These are phyloP conservation scores for Yasuhikotakia modesta DNA, from an alignment of 2,797 vertebrate species.

Conservation along the genomic window DNA sequence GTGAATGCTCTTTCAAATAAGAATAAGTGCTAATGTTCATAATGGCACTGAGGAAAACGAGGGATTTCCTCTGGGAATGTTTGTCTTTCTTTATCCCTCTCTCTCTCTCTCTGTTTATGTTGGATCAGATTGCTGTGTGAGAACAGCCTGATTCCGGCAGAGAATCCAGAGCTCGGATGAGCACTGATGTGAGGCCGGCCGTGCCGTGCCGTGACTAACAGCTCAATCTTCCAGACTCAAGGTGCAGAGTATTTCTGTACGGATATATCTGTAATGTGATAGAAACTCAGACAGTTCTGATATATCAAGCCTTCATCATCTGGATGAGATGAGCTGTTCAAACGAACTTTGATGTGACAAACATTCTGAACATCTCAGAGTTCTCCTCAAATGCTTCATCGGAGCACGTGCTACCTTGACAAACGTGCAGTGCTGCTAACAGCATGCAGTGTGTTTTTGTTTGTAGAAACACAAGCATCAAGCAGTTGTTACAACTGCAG, in stretches of 20 bases:
- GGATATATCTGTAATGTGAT: conserved; percentile 30
- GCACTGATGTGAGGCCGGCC: conserved; percentile 47
- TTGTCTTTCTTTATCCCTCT: conserved; percentile 29
- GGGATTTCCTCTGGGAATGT: conserved; percentile 40
- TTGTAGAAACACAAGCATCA: not conserved
- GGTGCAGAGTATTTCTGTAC: conserved; percentile 31
- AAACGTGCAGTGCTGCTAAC: not conserved
- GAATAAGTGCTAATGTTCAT: too few relatives aligned
- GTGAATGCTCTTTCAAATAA: conserved; percentile 7
- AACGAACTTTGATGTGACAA: conserved; percentile 44
- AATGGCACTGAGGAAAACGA: conserved; percentile 35
- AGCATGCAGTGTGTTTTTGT: not conserved
- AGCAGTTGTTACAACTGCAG: not conserved
- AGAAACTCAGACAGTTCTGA: conserved; percentile 33
- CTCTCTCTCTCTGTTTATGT: conserved; percentile 26
- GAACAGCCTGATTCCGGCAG: conserved; percentile 26
- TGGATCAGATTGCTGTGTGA: conserved; percentile 29
- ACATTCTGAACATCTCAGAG: not conserved
- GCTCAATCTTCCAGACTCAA: conserved; percentile 42
- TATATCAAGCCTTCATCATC: conserved; percentile 49
- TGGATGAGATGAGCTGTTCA: conserved; percentile 33
- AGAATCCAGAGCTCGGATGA: conserved; percentile 27
- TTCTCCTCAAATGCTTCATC: conserved; percentile 22
- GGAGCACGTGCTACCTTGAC: not conserved
- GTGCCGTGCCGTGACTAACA: conserved; percentile 55